Percentiles rank a stretch among this genome's conserved stretches.
Conservation (phyloP, 2,888 invertebrate genomes). For the Pachycephus smyrnensis region DNA sequence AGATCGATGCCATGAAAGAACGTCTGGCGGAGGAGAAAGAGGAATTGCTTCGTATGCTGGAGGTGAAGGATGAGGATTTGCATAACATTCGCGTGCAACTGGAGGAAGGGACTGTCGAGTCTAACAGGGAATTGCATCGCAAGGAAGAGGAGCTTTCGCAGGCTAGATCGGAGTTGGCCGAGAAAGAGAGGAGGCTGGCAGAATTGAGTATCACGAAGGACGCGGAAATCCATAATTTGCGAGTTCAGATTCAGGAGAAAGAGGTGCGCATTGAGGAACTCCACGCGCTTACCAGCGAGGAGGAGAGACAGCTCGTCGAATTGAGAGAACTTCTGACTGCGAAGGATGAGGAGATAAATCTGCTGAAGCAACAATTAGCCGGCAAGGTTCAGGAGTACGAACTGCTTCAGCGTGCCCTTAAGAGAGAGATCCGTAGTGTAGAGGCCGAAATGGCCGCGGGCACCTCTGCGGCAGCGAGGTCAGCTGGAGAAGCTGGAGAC, state of each 20-base stretch:
- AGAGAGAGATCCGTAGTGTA: conserved; percentile 43
- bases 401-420: conserved; percentile 55
- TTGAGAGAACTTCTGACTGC: conserved; percentile 74
- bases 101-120: conserved; percentile 37
- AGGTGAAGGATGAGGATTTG: conserved; percentile 22
- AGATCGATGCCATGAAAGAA: conserved; percentile 19
- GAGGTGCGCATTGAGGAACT: conserved; percentile 69
- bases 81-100: conserved; percentile 35
- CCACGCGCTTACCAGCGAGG: conserved; percentile 69
- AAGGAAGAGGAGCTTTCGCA: conserved; percentile 34
- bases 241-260: conserved; percentile 72
- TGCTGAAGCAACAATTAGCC: conserved; percentile 76
- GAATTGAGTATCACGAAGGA: conserved; percentile 75
- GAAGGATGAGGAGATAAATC: conserved; percentile 80
- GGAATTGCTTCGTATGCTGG: conserved; percentile 5
- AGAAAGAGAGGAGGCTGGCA: conserved; percentile 50
- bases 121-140: conserved; percentile 29
- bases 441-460: conserved; percentile 29
- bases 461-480: conserved; percentile 38
- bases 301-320: conserved; percentile 71
- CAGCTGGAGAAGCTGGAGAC: conserved; percentile 48
- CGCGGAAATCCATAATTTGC: conserved; percentile 78
- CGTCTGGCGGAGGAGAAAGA: conserved; percentile 11
- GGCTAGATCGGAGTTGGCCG: conserved; percentile 4
- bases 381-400: conserved; percentile 74